Base-by-base conservation (phyloP, 2,113 vertebrate species). In the Machaerirhynchus nigripectus region DNA sequence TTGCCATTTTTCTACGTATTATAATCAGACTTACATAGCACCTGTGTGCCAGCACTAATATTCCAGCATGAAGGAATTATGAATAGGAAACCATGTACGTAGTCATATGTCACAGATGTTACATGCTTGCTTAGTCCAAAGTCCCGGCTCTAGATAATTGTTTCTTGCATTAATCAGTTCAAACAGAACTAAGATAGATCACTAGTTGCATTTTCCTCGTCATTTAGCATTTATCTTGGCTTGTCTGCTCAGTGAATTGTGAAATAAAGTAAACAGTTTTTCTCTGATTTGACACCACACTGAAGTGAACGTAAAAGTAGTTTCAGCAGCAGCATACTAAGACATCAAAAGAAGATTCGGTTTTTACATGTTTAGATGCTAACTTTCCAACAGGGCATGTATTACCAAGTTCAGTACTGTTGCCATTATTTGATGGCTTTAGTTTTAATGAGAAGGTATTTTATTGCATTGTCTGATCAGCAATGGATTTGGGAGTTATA, bases 241-340 rank as follows among this genome's bases (percentile, higher is more conserved):
- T 86, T 0, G 0, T 31, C 53, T 90, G 49, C 44, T 89, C 68
- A 59, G 37, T 31, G 46, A 79, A 42, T 69, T 96, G 55, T 80
- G 73, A 87, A 94, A 90, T 70, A 75, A 60, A 80, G 61, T 83
- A 82, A 92, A 94, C 42, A 90, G 52, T 63, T 77, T 93, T 47
- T 64, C n/a, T 77, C 65, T 85, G 49, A 69, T 75, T 64, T 90
- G 63, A 69, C 37, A 69, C 10, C 37, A 79, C 1, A 1, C 68
- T 19, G 55, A 68, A 83, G 49, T 80, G 68, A 86, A 65, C 46
- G 61, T 26, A 18, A 18, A 65, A 84, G 53, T 37, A n/a, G 19
- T 56, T 93, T 73, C 67, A 88, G 79, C 53, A 52, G 61, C 21
- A 50, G 13, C 30, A 31, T 26, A 49, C 20, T 18, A 24, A 75